Evolutionary conservation across 2,797 vertebrate species (phyloP).

Genomic region (Lerista edwardsae): DNA sequence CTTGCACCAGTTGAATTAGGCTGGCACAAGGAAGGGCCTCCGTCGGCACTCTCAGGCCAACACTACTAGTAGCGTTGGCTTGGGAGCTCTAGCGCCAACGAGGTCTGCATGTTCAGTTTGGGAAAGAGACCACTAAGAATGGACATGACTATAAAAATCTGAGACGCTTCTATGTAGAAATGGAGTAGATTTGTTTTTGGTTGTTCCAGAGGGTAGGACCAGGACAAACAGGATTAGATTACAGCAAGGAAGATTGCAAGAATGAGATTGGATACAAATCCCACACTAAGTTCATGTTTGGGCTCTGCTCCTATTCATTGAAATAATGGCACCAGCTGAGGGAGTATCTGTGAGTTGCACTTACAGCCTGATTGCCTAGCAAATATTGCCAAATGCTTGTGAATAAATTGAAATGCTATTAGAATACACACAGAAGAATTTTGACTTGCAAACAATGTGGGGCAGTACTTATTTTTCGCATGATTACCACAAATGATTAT

Average conservation of each 20-base stretch:
- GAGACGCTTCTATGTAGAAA: too few relatives aligned
- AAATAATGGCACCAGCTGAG: conserved; percentile 9
- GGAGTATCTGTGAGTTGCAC: neutral
- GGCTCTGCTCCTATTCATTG: neutral
- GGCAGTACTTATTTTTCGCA: neutral
- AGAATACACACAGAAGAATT: neutral
- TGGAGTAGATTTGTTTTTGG: too few relatives aligned
- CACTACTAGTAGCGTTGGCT: too few relatives aligned
- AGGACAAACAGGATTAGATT: too few relatives aligned
- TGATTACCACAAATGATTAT: neutral
- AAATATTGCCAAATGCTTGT: neutral
- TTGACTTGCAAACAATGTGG: neutral
- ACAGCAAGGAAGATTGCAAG: neutral
- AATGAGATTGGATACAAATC: neutral
- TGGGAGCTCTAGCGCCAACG: too few relatives aligned
- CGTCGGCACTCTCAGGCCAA: too few relatives aligned
- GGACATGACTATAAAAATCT: too few relatives aligned
- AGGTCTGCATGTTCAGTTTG: too few relatives aligned
- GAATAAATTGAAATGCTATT: conserved; percentile 18
- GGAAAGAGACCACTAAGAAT: too few relatives aligned
- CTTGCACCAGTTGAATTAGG: too few relatives aligned
- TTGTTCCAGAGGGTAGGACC: too few relatives aligned
- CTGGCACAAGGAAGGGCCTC: too few relatives aligned
- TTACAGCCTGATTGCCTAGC: neutral
- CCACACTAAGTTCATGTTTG: neutral